These are phyloP conservation scores for Lutraria lutraria DNA, from an alignment of 2,888 invertebrate species.

Conservation along the genomic window DNA sequence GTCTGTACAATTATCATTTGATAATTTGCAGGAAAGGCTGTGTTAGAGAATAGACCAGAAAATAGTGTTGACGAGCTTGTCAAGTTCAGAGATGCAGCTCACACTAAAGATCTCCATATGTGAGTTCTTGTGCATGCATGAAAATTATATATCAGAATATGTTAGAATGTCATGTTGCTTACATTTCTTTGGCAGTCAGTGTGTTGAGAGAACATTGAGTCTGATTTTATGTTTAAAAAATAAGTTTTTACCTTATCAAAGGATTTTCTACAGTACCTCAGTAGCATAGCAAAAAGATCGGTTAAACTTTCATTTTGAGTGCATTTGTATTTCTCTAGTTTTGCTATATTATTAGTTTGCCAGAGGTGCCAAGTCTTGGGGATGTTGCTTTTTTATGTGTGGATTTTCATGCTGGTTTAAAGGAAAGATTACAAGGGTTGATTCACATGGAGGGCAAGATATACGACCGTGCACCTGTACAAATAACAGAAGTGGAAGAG, in stretches of 20 bases:
- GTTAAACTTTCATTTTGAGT: too few relatives aligned
- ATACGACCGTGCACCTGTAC: constrained; percentile 86
- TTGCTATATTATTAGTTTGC: constrained; percentile 86
- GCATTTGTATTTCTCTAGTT: too few relatives aligned
- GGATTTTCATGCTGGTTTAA: constrained; percentile 85
- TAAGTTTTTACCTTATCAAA: too few relatives aligned
- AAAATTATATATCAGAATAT: background rate
- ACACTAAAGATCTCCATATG: constrained; percentile 79
- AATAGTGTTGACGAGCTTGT: constrained; percentile 77
- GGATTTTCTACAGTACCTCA: too few relatives aligned
- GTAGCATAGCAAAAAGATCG: too few relatives aligned
- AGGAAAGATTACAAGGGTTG: constrained; percentile 77
- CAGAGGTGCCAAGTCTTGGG: constrained; percentile 89
- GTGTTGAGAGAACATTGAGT: too few relatives aligned
- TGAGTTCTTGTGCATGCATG: constrained; percentile 52
- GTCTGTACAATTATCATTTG: background rate
- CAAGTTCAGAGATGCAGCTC: constrained; percentile 80
- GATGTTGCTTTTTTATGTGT: constrained; percentile 89
- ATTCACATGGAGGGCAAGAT: constrained; percentile 82
- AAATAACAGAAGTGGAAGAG: constrained; percentile 88
- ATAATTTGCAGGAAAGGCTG: constrained; percentile 72
- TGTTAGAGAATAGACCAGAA: constrained; percentile 77
- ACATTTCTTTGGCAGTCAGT: too few relatives aligned
- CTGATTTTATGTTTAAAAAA: too few relatives aligned
- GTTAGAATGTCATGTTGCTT: too few relatives aligned